Evolutionary conservation across 1,140 invertebrate genomes (phyloP), one percentile per base, ranked within the genome.

Genomic region (Trachymyrmex septentrionalis): DNA sequence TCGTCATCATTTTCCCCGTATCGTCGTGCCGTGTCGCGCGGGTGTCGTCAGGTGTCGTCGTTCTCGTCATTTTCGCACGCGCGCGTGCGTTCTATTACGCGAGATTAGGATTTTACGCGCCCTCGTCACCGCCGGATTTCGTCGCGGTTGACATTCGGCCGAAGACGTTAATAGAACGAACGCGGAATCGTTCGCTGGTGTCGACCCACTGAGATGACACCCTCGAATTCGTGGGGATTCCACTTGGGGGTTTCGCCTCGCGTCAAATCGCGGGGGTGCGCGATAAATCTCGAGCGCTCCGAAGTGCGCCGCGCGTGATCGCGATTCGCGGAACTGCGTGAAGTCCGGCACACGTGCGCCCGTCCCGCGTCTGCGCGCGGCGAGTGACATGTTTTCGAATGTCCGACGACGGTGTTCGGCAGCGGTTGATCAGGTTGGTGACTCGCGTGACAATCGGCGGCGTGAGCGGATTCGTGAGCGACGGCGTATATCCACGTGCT

Each of bases 401-500:
- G 7, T 6, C 19, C 69, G 55, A 16, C 16, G 67, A 3, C n/a
- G 10, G 10, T 16, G 6, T 21, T 30, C 21, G 38, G 66, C 6
- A n/a, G 64, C 78, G 19, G 21, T 59, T 9, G 30, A 38, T 14
- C n/a, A 38, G 19, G 21, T 59, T 9, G 30, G 24, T n/a, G 30
- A 38, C n/a, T 38, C 19, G 21, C 16, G 34, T 48, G 80, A 84
- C 80, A 16, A 14, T 72, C 21, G 80, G 1, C 24, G 55, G 55
- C 53, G 34, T 19, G 21, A 72, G 38, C 24, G 67, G 34, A 30
- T 61, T 34, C 55, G 77, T 6, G 77, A 55, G 48, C 19, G 77
- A 80, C 77, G 77, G 55, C 53, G 69, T 84, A 34, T 71, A 73
- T 73, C 80, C 80, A 84, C 80, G 80, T 84, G 80, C 80, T 82